A percentile compares a stretch with the other conserved stretches of the same genome.
These are phyloP conservation scores for Sceliomorpha sp. DNA, from an alignment of 2,888 invertebrate genomes.

Conservation along the genomic window DNA sequence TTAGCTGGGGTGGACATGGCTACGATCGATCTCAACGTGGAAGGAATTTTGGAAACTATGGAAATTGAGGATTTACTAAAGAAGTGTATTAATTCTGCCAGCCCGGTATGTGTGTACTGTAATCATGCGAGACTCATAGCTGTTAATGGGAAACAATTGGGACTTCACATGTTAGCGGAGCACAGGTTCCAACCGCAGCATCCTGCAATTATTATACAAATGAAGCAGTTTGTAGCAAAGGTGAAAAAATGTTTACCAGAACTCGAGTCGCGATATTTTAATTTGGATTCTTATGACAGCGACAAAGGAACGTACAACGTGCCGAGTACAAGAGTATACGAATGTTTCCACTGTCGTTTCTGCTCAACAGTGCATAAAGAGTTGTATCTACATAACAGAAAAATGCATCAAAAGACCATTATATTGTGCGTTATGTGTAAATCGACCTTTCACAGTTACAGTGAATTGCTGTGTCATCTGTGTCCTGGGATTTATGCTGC, in stretches of 20 bases:
- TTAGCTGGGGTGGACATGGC: slow-evolving; percentile 85
- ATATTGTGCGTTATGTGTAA: slow-evolving; percentile 93
- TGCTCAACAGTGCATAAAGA: slow-evolving; percentile 90
- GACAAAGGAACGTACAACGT: slow-evolving; percentile 81
- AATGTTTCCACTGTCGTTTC: slow-evolving; percentile 93
- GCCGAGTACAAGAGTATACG: slow-evolving; percentile 87
- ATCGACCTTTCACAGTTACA: slow-evolving; percentile 92
- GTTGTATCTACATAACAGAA: slow-evolving; percentile 91
- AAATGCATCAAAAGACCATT: slow-evolving; percentile 92
- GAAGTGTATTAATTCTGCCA: slow-evolving; percentile 87
- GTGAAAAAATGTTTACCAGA: slow-evolving; percentile 84
- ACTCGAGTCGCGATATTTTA: slow-evolving; percentile 86
- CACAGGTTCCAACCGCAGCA: slow-evolving; percentile 85
- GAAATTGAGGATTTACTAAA: slow-evolving; percentile 87
- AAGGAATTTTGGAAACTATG: slow-evolving; percentile 88
- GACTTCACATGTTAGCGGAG: slow-evolving; percentile 88
- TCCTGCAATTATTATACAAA: slow-evolving; percentile 75
- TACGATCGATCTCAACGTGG: slow-evolving; percentile 85
- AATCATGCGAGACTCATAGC: slow-evolving; percentile 92
- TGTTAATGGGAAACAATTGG: slow-evolving; percentile 90
- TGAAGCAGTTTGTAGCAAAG: slow-evolving; percentile 83
- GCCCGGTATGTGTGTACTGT: slow-evolving; percentile 89
- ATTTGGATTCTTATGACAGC: slow-evolving; percentile 87
- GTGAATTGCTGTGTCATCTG: slow-evolving; percentile 92
- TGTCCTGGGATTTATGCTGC: slow-evolving; percentile 89